phyloP scores from a whole-genome alignment of 2,888 invertebrate genomes.

The Amiota minor region DNA sequence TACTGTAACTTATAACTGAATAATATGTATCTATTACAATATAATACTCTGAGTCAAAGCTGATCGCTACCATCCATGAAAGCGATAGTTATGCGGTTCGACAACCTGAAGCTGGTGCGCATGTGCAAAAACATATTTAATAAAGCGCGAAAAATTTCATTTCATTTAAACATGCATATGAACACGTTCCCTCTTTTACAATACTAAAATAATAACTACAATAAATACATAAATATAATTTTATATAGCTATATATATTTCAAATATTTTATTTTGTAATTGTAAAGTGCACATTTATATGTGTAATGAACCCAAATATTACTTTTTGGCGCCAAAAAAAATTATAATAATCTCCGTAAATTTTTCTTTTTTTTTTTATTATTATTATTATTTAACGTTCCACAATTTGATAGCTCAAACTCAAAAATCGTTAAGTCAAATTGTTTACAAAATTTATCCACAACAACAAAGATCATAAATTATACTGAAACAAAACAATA shows the following conservation, averaged over 20 bases:
- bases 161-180: slow-evolving; percentile 15
- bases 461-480: no score
- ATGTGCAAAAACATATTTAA: slow-evolving; percentile 20
- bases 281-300: not conserved
- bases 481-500: not conserved
- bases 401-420: no score
- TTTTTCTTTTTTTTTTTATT: slow-evolving; percentile 3
- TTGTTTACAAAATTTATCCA: no score
- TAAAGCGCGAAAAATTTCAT: slow-evolving; percentile 22
- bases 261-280: no score
- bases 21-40: no score
- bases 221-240: not conserved
- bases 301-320: slow-evolving; percentile 8
- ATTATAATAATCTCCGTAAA: not conserved
- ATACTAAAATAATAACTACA: no score
- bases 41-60: no score
- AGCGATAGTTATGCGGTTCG: slow-evolving; percentile 36
- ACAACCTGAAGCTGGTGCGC: slow-evolving; percentile 35
- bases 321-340: not conserved
- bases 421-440: no score
- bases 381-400: no score
- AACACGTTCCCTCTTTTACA: no score
- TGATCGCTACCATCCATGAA: not conserved
- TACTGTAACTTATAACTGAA: slow-evolving; percentile 10
- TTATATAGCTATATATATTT: not conserved